Evolutionary conservation across 2,113 vertebrate genomes (phyloP).

Genomic region (Scomber colias): DNA sequence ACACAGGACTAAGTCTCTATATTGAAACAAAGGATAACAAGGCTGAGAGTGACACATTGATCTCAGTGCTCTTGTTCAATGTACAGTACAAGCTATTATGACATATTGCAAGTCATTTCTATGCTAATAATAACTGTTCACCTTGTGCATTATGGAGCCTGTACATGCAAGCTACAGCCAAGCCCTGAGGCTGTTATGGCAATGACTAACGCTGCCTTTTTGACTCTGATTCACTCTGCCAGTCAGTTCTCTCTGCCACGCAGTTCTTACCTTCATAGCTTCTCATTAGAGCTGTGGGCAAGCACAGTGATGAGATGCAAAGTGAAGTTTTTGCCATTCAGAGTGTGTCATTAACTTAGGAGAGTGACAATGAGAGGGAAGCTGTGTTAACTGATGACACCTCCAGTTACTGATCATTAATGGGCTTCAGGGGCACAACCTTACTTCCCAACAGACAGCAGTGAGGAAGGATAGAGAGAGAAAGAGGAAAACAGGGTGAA

Average conservation of each 20-base stretch:
- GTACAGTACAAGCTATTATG: slow-evolving; percentile 42
- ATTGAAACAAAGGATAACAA: slow-evolving; percentile 30
- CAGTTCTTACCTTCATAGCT: slow-evolving; percentile 51
- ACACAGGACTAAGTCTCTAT: slow-evolving; percentile 29
- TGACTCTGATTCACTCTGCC: slow-evolving; percentile 74
- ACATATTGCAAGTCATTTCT: slow-evolving; percentile 24
- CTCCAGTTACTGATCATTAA: slow-evolving; percentile 53
- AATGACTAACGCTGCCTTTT: slow-evolving; percentile 68
- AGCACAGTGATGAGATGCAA: slow-evolving; percentile 59
- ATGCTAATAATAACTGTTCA: slow-evolving; percentile 68
- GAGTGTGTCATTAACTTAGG: slow-evolving; percentile 39
- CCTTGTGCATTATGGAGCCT: slow-evolving; percentile 36
- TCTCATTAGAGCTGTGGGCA: slow-evolving; percentile 63
- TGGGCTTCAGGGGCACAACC: slow-evolving; percentile 13
- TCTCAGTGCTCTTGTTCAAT: slow-evolving; percentile 30
- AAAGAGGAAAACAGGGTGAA: slow-evolving; percentile 21
- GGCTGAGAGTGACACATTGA: slow-evolving; percentile 47
- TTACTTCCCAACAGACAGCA: slow-evolving; percentile 23
- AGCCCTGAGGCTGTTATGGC: slow-evolving; percentile 52
- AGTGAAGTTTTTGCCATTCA: slow-evolving; percentile 37
- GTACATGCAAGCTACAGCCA: slow-evolving; percentile 48
- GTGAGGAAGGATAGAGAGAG: slow-evolving; percentile 11
- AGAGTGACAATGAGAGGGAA: slow-evolving; percentile 31
- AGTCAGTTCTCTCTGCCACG: slow-evolving; percentile 51
- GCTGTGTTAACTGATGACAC: slow-evolving; percentile 40